phyloP scores from a whole-genome alignment of 2,888 invertebrate species.

The Bellardia pandia region DNA sequence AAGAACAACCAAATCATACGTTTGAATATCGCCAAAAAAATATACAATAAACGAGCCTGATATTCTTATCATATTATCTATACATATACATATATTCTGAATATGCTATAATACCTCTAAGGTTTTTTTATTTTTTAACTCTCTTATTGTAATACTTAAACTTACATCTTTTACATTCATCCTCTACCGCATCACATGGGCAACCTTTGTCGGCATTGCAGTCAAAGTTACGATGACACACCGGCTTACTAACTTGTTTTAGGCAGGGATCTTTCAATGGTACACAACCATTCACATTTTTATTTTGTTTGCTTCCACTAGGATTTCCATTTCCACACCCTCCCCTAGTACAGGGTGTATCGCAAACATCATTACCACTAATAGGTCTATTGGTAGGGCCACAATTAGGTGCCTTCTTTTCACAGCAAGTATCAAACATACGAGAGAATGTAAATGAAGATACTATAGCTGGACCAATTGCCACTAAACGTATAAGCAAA shows the following conservation, averaged over 20 bases:
- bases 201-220: constrained; percentile 80
- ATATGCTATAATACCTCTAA: too few relatives aligned
- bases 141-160: neutral
- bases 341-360: neutral
- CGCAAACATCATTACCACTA: neutral
- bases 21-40: too few relatives aligned
- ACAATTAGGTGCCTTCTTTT: constrained; percentile 51
- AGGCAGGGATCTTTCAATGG: constrained; percentile 75
- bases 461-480: constrained; percentile 82
- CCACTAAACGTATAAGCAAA: constrained; percentile 81
- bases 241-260: constrained; percentile 59
- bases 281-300: constrained; percentile 55
- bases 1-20: too few relatives aligned
- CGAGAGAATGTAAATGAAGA: constrained; percentile 79
- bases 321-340: neutral
- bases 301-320: constrained; percentile 39
- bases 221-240: constrained; percentile 80
- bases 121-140: too few relatives aligned
- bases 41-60: too few relatives aligned
- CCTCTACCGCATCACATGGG: constrained; percentile 80
- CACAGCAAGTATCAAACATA: constrained; percentile 75
- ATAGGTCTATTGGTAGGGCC: constrained; percentile 44
- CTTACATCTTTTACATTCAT: constrained; percentile 81
- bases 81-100: too few relatives aligned
- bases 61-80: too few relatives aligned